Percentiles rank a stretch among this genome's conserved stretches.
These are phyloP conservation scores for Conchocele bisecta DNA, from an alignment of 2,888 invertebrate genomes.

Conservation along the genomic window DNA sequence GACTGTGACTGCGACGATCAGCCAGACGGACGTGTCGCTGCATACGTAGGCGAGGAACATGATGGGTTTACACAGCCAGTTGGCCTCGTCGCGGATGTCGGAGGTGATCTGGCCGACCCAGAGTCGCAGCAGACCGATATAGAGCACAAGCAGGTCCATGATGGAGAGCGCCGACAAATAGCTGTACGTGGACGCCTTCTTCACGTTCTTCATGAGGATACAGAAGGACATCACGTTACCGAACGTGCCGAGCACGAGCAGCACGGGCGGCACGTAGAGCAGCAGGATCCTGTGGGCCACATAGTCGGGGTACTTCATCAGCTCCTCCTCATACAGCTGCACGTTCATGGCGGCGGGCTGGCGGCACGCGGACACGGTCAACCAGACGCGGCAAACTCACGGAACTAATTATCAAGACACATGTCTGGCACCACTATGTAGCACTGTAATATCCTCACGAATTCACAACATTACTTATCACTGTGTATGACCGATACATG, in stretches of 20 bases:
- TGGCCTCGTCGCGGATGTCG: slow-evolving; percentile 67
- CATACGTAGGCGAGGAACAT: slow-evolving; percentile 73
- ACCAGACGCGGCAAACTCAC: too few species aligned
- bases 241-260: slow-evolving; percentile 78
- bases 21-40: slow-evolving; percentile 79
- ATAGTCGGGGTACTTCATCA: slow-evolving; percentile 33
- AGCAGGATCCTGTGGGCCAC: slow-evolving; percentile 66
- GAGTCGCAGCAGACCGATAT: slow-evolving; percentile 74
- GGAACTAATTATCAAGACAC: too few species aligned
- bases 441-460: too few species aligned
- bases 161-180: slow-evolving; percentile 78
- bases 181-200: slow-evolving; percentile 77
- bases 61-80: slow-evolving; percentile 74
- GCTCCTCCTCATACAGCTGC: slow-evolving; percentile 14
- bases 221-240: slow-evolving; percentile 79
- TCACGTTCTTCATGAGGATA: slow-evolving; percentile 74
- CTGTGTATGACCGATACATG: too few species aligned
- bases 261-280: slow-evolving; percentile 74
- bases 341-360: slow-evolving; percentile 22
- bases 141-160: slow-evolving; percentile 78
- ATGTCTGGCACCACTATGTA: too few species aligned
- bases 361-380: too few species aligned
- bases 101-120: slow-evolving; percentile 78
- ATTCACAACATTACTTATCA: too few species aligned
- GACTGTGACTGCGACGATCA: slow-evolving; percentile 68